Conservation (phyloP, 2,888 invertebrate genomes). For the Ceriagrion tenellum region DNA sequence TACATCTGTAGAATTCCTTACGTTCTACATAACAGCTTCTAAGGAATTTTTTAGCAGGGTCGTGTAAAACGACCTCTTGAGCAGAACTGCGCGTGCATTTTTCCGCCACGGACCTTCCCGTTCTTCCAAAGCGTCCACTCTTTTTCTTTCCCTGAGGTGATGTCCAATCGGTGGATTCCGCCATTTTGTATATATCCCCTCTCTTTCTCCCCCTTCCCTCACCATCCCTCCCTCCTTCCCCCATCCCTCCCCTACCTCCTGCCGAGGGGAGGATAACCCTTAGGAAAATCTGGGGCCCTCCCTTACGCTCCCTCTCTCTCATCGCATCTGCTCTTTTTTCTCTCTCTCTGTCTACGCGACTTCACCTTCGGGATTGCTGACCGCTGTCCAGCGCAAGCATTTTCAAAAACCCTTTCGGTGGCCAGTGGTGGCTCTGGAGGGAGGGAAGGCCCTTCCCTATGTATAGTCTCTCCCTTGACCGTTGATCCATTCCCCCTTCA, state of each 20-base stretch:
- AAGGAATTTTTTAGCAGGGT: too few species aligned
- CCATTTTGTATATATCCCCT: background rate
- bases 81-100: background rate
- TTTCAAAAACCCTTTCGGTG: slow-evolving; percentile 53
- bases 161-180: background rate
- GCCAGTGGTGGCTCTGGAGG: too few species aligned
- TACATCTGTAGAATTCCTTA: too few species aligned
- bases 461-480: background rate
- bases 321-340: slow-evolving; percentile 52
- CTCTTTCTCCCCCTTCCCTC: background rate
- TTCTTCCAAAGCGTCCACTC: background rate
- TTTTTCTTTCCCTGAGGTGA: background rate
- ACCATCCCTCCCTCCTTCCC: background rate
- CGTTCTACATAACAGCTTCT: too few species aligned
- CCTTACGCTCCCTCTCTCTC: background rate
- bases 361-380: background rate
- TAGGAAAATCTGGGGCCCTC: background rate
- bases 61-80: too few species aligned
- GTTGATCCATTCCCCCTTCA: background rate
- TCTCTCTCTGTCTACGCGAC: too few species aligned
- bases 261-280: too few species aligned
- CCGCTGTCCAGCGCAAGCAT: slow-evolving; percentile 39
- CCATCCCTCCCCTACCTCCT: background rate
- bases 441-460: too few species aligned
- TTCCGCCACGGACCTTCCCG: background rate